Evolutionary conservation across 2,113 vertebrate genomes (phyloP).

Genomic region (Polypterus bichir): DNA sequence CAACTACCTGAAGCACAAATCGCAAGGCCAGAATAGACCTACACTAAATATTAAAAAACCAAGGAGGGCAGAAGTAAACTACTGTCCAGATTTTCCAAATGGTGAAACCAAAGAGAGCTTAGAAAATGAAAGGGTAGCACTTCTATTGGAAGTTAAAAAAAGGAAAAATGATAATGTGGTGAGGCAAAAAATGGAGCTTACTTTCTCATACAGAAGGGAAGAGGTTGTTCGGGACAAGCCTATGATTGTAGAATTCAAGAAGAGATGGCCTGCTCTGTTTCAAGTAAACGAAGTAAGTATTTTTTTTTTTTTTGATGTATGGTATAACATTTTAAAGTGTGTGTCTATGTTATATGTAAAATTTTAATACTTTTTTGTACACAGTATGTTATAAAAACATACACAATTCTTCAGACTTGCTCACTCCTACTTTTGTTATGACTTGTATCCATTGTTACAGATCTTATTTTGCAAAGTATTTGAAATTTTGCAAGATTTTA

Average conservation of each 20-base stretch:
- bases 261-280: constrained; percentile 22
- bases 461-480: too few relatives aligned
- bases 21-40: neutral
- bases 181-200: constrained; percentile 17
- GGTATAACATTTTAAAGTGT: too few relatives aligned
- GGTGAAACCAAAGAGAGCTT: constrained; percentile 11
- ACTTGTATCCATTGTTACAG: too few relatives aligned
- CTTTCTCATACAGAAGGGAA: constrained; percentile 16
- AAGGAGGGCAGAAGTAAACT: constrained; percentile 8
- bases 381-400: too few relatives aligned
- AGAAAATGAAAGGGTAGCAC: neutral
- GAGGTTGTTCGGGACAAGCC: constrained; percentile 14
- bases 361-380: too few relatives aligned
- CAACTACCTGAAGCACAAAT: constrained; percentile 9
- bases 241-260: constrained; percentile 6
- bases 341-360: too few relatives aligned
- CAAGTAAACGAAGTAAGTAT: constrained; percentile 13
- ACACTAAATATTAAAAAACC: constrained; percentile 8
- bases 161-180: constrained; percentile 9
- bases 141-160: constrained; percentile 17
- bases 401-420: too few relatives aligned
- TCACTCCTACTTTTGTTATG: too few relatives aligned
- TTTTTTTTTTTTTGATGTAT: too few relatives aligned
- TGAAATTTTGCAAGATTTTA: too few relatives aligned
- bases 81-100: constrained; percentile 4